A percentile compares a stretch with the other conserved stretches of the same genome.
phyloP scores from a whole-genome alignment of 23 tunicate species.

The Phallusia fumigata region DNA sequence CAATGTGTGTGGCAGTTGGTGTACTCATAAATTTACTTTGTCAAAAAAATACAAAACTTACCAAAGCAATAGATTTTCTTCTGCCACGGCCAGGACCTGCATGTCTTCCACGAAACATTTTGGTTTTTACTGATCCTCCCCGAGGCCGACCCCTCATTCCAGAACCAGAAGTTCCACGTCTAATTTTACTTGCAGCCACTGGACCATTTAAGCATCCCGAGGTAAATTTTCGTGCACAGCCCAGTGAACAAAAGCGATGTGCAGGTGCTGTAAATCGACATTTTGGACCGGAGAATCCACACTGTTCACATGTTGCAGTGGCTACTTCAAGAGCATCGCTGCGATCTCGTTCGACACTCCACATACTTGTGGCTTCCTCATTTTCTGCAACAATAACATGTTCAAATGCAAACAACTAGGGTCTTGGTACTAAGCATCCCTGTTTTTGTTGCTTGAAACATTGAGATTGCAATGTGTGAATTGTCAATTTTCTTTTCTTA shows the following conservation, averaged over 20 bases:
- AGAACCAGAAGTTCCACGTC: not conserved
- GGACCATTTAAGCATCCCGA: not conserved
- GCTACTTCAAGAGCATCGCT: slow-evolving; percentile 8
- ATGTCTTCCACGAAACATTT: not conserved
- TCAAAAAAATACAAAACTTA: not conserved
- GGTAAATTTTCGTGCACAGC: slow-evolving; percentile 33
- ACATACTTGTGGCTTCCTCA: not conserved
- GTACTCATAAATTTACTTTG: not conserved
- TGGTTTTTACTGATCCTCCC: not conserved
- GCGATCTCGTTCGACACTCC: not conserved
- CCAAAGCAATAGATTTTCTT: not conserved
- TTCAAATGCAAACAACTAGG: too few relatives aligned
- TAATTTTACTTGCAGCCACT: not conserved
- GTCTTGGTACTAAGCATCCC: too few relatives aligned
- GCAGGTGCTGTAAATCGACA: slow-evolving; percentile 19
- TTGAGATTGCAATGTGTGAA: not conserved
- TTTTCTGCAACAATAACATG: not conserved
- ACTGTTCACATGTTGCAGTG: slow-evolving; percentile 48
- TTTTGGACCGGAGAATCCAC: slow-evolving; percentile 50
- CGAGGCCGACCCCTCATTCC: not conserved
- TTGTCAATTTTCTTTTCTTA: too few relatives aligned
- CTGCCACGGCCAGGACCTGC: not conserved
- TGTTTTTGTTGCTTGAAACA: too few relatives aligned
- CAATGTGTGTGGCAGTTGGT: too few relatives aligned
- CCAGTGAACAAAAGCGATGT: slow-evolving; percentile 40